A percentile compares a stretch with the other conserved stretches of the same genome.
Evolutionary conservation across 2,888 invertebrate genomes (phyloP).

Genomic region (Caenorhabditis sp.): DNA sequence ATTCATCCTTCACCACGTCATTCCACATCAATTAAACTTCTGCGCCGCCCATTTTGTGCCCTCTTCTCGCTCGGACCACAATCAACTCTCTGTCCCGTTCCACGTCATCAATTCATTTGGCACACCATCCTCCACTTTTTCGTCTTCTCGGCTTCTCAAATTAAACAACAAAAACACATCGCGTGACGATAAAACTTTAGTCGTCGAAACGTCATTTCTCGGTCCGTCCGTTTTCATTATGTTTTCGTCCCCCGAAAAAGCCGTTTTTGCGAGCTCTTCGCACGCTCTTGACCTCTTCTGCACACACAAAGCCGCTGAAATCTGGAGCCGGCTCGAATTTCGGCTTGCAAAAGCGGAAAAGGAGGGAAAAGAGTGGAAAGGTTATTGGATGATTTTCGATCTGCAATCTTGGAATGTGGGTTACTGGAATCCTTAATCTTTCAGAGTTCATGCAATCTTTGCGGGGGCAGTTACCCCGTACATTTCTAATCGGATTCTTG

Average conservation of each 20-base stretch:
- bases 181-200: constrained; percentile 54
- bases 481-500: too few species aligned
- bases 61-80: background rate
- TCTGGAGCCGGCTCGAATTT: too few species aligned
- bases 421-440: too few species aligned
- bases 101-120: constrained; percentile 34
- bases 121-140: constrained; percentile 5
- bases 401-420: too few species aligned
- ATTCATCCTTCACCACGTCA: too few species aligned
- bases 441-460: too few species aligned
- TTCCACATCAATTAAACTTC: constrained; percentile 9
- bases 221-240: constrained; percentile 53
- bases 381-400: too few species aligned
- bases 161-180: constrained; percentile 52
- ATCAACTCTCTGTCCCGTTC: background rate
- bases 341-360: too few species aligned
- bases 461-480: too few species aligned
- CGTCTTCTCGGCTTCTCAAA: constrained; percentile 4
- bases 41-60: background rate
- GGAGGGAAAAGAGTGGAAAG: too few species aligned
- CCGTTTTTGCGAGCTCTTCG: too few species aligned
- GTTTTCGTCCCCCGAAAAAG: background rate
- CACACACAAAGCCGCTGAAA: too few species aligned
- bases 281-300: background rate
- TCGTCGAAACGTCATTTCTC: constrained; percentile 34